Evolutionary conservation across 1,140 invertebrate species (phyloP).

Genomic region (Caenorhabditis elegans): WBcel235 BX284606.5:3706501-3707000

Average conservation of each 20-base stretch:
- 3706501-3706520: background rate
- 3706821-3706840: background rate
- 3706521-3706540: background rate
- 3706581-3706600: background rate
- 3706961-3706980: background rate
- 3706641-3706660: conserved; percentile 5
- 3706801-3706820: background rate
- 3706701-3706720: background rate
- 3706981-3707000: conserved; percentile 9
- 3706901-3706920: background rate
- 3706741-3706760: conserved; percentile 28
- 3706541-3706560: conserved; percentile 8
- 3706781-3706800: background rate
- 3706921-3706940: background rate
- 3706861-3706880: background rate
- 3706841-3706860: background rate
- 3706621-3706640: background rate
- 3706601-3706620: conserved; percentile 5
- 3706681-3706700: conserved; percentile 23
- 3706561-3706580: background rate
- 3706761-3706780: conserved; percentile 44
- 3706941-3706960: background rate
- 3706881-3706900: background rate
- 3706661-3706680: conserved; percentile 35
- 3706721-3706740: conserved; percentile 25